These are phyloP conservation scores for Aptenodytes forsteri DNA, from an alignment of 2,113 vertebrate genomes.

Conservation along the genomic window DNA sequence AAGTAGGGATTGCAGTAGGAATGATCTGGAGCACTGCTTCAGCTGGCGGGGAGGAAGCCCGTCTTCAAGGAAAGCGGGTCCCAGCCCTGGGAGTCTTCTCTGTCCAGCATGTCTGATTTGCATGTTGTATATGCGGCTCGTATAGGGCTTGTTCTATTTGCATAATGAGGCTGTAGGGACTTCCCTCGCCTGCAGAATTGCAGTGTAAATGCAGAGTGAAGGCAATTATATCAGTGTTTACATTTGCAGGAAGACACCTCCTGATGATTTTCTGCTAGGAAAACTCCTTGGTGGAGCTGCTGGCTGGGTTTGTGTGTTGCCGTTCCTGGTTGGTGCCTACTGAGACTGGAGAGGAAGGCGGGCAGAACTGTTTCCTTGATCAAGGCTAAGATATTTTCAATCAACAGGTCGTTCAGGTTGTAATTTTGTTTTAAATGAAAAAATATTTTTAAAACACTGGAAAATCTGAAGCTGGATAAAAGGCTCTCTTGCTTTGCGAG, in stretches of 20 bases:
- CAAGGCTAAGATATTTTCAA: neutral
- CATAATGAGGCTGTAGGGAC: constrained; percentile 51
- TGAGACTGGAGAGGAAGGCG: rapidly evolving
- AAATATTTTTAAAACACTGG: neutral
- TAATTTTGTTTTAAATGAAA: neutral
- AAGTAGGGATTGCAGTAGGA: neutral
- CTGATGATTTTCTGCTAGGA: neutral
- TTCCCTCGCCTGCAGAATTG: neutral
- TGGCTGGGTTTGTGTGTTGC: neutral
- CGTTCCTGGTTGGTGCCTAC: rapidly evolving
- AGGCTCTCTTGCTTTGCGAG: rapidly evolving
- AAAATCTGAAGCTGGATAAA: neutral
- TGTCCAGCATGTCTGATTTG: neutral
- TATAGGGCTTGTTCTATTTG: constrained; percentile 48
- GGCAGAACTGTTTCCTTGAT: neutral
- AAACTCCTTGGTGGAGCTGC: neutral
- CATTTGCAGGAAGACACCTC: constrained; percentile 16
- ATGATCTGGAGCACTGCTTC: neutral
- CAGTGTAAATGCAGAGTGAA: neutral
- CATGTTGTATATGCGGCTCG: constrained; percentile 13
- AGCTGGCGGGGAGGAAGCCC: neutral
- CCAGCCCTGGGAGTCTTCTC: constrained; percentile 55
- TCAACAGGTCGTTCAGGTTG: neutral
- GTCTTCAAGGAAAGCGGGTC: constrained; percentile 16
- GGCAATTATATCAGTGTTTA: constrained; percentile 50